Conservation (phyloP, 2,797 vertebrate genomes). For the Gorsachius magnificus region DNA sequence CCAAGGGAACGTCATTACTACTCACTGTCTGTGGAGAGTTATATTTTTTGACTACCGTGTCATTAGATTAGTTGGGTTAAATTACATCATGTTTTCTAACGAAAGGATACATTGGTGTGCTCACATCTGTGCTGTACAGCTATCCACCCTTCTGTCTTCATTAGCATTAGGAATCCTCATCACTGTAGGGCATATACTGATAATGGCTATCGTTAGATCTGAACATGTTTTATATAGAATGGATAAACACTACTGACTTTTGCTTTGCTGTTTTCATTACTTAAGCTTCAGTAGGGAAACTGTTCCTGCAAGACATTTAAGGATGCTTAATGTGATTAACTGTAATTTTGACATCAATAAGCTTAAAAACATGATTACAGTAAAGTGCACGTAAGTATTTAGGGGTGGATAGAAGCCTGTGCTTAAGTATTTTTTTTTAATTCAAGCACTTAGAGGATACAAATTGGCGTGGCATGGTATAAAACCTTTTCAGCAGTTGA, state of each 20-base stretch:
- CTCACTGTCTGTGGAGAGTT: not conserved
- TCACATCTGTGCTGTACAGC: not conserved
- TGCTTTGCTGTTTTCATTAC: not conserved
- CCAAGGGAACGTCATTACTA: not conserved
- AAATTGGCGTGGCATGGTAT: not conserved
- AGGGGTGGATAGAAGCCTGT: not conserved
- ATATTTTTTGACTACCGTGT: not conserved
- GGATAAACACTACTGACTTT: accelerated
- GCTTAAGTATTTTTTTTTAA: not conserved
- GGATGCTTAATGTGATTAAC: not conserved
- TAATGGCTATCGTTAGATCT: accelerated
- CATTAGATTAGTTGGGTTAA: not conserved
- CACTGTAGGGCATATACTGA: not conserved
- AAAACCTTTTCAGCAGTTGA: not conserved
- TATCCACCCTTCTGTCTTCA: not conserved
- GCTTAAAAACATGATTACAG: not conserved
- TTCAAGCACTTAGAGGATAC: not conserved
- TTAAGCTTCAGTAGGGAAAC: not conserved
- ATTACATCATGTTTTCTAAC: not conserved
- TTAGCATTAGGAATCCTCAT: not conserved
- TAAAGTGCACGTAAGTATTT: not conserved
- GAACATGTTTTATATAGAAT: not conserved
- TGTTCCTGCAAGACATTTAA: not conserved
- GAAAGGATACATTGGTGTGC: not conserved
- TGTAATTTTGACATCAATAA: not conserved